These are phyloP conservation scores for Metellina segmentata DNA, from an alignment of 2,888 invertebrate genomes.

Conservation along the genomic window DNA sequence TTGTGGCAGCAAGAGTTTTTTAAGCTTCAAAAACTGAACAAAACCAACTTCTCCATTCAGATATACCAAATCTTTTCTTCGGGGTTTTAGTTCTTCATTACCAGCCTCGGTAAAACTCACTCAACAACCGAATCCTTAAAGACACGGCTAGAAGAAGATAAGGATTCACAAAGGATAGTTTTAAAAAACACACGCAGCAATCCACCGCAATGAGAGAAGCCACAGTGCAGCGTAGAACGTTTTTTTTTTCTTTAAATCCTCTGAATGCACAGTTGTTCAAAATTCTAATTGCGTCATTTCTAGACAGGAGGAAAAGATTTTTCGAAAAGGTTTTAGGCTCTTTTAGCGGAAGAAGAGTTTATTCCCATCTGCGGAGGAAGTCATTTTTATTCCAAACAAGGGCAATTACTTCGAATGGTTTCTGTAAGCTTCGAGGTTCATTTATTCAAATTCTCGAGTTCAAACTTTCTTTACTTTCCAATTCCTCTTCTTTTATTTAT, in stretches of 20 bases:
- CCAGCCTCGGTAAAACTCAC: slow-evolving; percentile 12
- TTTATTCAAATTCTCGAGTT: not conserved
- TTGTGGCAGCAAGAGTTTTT: not conserved
- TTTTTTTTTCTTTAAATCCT: not conserved
- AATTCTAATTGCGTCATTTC: slow-evolving; percentile 60
- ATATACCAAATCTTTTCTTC: slow-evolving; percentile 18
- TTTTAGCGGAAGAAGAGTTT: slow-evolving; percentile 11
- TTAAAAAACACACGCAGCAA: not conserved
- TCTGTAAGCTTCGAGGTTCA: not conserved
- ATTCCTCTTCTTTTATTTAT: not conserved
- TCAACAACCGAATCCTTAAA: slow-evolving; percentile 26
- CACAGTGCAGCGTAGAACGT: not conserved
- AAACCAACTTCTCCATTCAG: not conserved
- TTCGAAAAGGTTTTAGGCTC: slow-evolving; percentile 48
- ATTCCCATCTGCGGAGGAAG: not conserved
- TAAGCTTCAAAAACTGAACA: not conserved
- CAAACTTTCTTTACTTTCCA: not conserved
- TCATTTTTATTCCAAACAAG: slow-evolving; percentile 30
- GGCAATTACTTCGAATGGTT: slow-evolving; percentile 3
- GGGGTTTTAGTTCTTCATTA: slow-evolving; percentile 50
- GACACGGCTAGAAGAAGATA: not conserved
- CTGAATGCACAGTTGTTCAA: slow-evolving; percentile 18
- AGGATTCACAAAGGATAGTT: not conserved
- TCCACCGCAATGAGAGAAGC: not conserved
- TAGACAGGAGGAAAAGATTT: slow-evolving; percentile 27